Percentiles rank a stretch among this genome's conserved stretches.
Evolutionary conservation across 1,140 invertebrate species (phyloP).

Genomic region (Diachasmimorpha longicaudata): DNA sequence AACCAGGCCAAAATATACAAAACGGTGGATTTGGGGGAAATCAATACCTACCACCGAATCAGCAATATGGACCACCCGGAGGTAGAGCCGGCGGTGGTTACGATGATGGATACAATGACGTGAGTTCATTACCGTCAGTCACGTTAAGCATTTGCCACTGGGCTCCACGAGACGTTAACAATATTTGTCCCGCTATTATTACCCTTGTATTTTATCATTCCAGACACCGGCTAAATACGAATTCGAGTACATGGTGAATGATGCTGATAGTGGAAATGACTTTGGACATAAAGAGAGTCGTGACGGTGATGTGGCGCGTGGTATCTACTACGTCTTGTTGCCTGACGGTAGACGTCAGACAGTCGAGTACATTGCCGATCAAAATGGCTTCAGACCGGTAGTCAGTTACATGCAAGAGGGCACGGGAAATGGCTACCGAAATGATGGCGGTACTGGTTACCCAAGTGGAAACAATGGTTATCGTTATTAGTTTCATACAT

Average conservation of each 20-base stretch:
- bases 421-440: slow-evolving; percentile 54
- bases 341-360: slow-evolving; percentile 59
- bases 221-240: slow-evolving; percentile 56
- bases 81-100: slow-evolving; percentile 41
- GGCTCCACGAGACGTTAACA: slow-evolving; percentile 45
- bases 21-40: slow-evolving; percentile 35
- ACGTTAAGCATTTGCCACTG: slow-evolving; percentile 48
- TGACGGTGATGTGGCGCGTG: slow-evolving; percentile 51
- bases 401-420: slow-evolving; percentile 70
- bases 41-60: slow-evolving; percentile 65
- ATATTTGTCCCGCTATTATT: slow-evolving; percentile 27
- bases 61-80: slow-evolving; percentile 48
- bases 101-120: slow-evolving; percentile 57
- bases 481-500: slow-evolving; percentile 37
- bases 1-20: slow-evolving; percentile 21
- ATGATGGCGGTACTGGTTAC: slow-evolving; percentile 22
- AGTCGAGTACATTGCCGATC: slow-evolving; percentile 58
- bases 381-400: slow-evolving; percentile 59
- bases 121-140: slow-evolving; percentile 37
- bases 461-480: slow-evolving; percentile 40
- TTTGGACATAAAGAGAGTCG: slow-evolving; percentile 58
- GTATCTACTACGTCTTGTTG: slow-evolving; percentile 56
- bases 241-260: slow-evolving; percentile 59
- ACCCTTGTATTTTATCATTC: slow-evolving; percentile 14
- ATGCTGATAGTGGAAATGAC: slow-evolving; percentile 48